These are phyloP conservation scores for Andrena cerasifolii DNA, from an alignment of 1,140 invertebrate species.

Conservation along the genomic window DNA sequence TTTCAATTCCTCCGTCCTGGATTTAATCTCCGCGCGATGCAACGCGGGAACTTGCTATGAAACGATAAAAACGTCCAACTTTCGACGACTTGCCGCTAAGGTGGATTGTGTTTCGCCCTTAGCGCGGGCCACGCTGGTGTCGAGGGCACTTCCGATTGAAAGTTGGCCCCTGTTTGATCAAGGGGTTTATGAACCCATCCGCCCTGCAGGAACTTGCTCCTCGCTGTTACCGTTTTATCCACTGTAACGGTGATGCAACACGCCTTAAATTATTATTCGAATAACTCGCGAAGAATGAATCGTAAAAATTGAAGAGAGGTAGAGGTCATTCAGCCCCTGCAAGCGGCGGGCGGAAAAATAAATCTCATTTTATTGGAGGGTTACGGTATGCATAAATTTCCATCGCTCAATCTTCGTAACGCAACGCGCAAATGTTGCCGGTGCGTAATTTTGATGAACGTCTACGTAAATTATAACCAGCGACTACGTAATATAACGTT, in stretches of 20 bases:
- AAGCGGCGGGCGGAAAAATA: background rate
- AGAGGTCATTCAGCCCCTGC: background rate
- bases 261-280: too few species aligned
- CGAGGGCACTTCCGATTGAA: conserved; percentile 36
- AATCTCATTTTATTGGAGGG: conserved; percentile 18
- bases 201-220: background rate
- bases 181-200: conserved; percentile 36
- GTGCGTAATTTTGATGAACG: conserved; percentile 39
- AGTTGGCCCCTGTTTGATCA: conserved; percentile 47
- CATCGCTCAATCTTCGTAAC: background rate
- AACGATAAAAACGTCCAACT: conserved; percentile 44
- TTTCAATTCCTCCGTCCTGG: conserved; percentile 36
- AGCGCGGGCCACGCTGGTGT: background rate
- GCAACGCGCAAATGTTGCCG: background rate
- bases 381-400: conserved; percentile 27
- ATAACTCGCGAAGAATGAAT: too few species aligned
- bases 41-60: conserved; percentile 16
- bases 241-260: too few species aligned
- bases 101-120: conserved; percentile 47
- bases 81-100: conserved; percentile 43
- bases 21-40: conserved; percentile 41
- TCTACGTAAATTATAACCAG: conserved; percentile 31
- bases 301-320: background rate
- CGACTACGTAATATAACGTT: conserved; percentile 4
- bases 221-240: background rate